Conservation (phyloP, 2,888 invertebrate genomes). For the Lamellibrachia columna region DNA sequence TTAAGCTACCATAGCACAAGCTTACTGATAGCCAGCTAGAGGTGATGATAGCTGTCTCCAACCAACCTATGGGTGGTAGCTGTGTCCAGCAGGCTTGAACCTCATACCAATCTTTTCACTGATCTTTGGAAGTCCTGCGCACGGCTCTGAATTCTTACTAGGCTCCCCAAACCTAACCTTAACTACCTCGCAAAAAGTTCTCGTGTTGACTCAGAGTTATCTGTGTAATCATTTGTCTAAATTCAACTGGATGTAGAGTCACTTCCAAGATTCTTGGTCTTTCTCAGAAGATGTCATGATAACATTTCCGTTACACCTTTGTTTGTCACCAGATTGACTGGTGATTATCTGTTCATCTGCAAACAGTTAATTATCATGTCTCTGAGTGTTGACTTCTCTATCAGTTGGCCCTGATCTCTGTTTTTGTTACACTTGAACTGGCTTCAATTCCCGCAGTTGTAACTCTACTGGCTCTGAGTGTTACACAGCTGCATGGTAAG, state of each 20-base stretch:
- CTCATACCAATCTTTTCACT: too few species aligned
- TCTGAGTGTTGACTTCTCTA: background rate
- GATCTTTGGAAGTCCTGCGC: too few species aligned
- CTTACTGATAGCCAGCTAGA: too few species aligned
- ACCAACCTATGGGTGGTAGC: too few species aligned
- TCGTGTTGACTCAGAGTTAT: background rate
- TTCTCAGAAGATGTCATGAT: background rate
- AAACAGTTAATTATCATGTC: background rate
- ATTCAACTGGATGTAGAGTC: background rate
- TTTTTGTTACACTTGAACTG: background rate
- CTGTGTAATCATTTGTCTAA: background rate
- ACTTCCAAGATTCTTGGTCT: background rate
- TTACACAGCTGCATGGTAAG: background rate
- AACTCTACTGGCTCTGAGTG: background rate
- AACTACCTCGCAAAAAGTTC: background rate
- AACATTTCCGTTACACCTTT: background rate
- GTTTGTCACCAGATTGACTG: background rate
- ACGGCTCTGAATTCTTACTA: too few species aligned
- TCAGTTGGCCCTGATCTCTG: background rate
- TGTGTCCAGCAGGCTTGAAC: too few species aligned
- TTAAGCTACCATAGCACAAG: too few species aligned
- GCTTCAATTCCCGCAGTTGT: background rate
- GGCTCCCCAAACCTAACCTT: too few species aligned
- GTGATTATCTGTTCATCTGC: background rate
- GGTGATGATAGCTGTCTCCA: too few species aligned